Base-by-base conservation (phyloP, 2,113 vertebrate genomes). In the Ursus arctos region DNA sequence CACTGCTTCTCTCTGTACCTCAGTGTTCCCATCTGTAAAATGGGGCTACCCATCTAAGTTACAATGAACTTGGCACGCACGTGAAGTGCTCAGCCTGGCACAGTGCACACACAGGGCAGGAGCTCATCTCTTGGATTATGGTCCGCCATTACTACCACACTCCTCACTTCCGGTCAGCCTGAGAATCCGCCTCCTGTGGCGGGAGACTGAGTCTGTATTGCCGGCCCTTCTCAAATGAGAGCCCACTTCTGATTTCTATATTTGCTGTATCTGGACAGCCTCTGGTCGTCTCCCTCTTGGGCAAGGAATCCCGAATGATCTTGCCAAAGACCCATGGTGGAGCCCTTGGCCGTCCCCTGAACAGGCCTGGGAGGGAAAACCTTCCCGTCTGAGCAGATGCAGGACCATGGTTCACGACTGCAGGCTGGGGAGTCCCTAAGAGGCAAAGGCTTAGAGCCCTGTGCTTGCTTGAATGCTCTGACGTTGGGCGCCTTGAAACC, bases 41-140 rank as follows among this genome's bases (percentile, higher is more conserved):
- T 43, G 49, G 59, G 31, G 51, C 57, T 53, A 7, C 24, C 59
- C 67, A 18, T 61, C 2, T 28, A 24, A 43, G 49, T 24, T 12
- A 7, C 53, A 8, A 33, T 9, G 22, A 77, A 47, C 63, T 36
- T 71, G 33, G 26, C 57, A 22, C 1, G 2, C 12, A 6, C 9
- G 2, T 74, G 19, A 51, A 16, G 3, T 7, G 43, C 19, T 28
- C 40, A 0, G 8, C 55, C 3, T 5, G 11, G 12, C 1, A 14
- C 8, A 9, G 15, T 2, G 9, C 1, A 0, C 3, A 12, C 7
- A 0, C 3, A 47, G 53, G 7, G 6, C 9, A 7, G 81, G n/a
- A 36, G 9, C 11, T 4, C 3, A 0, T 11, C 11, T 24, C 36
- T 61, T 33, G 53, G 63, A 13, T 57, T 13, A 65, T 33, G 63